Percentiles rank a stretch among this genome's conserved stretches.
Conservation (phyloP, 2,888 invertebrate genomes). For the Drosophila nigricruria region DNA sequence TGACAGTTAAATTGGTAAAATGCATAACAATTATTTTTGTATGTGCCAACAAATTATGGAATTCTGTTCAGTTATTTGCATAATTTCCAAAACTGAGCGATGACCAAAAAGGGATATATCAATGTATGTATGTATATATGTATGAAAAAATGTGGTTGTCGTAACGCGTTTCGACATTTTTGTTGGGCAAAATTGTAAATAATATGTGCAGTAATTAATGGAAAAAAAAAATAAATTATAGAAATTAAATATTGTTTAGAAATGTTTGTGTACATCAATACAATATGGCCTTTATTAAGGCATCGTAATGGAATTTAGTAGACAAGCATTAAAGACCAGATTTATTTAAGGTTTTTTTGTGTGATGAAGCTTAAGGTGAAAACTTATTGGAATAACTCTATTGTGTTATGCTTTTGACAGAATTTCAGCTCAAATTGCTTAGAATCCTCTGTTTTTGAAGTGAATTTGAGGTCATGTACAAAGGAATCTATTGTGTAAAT, state of each 20-base stretch:
- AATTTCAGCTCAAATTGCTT: no score
- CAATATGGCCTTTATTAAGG: no score
- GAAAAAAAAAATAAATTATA: not conserved
- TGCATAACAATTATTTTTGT: constrained; percentile 30
- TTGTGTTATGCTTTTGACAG: no score
- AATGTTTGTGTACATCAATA: no score
- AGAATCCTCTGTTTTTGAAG: no score
- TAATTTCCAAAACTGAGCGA: constrained; percentile 27
- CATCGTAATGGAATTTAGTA: not conserved
- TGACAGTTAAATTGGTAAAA: constrained; percentile 60
- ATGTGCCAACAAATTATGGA: constrained; percentile 21
- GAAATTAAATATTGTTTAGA: not conserved
- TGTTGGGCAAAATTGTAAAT: not conserved
- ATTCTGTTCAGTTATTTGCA: constrained; percentile 17
- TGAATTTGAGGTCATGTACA: no score
- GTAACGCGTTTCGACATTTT: not conserved
- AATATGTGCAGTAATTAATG: not conserved
- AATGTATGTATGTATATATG: not conserved
- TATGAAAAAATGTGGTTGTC: not conserved
- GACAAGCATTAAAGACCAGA: not conserved
- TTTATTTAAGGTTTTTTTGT: not conserved
- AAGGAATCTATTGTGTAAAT: no score
- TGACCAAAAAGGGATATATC: not conserved
- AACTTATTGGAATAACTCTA: no score
- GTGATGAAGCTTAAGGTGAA: not conserved